Evolutionary conservation across 2,888 invertebrate species (phyloP), one percentile per base, ranked within the genome.

Genomic region (Parochlus steinenii): DNA sequence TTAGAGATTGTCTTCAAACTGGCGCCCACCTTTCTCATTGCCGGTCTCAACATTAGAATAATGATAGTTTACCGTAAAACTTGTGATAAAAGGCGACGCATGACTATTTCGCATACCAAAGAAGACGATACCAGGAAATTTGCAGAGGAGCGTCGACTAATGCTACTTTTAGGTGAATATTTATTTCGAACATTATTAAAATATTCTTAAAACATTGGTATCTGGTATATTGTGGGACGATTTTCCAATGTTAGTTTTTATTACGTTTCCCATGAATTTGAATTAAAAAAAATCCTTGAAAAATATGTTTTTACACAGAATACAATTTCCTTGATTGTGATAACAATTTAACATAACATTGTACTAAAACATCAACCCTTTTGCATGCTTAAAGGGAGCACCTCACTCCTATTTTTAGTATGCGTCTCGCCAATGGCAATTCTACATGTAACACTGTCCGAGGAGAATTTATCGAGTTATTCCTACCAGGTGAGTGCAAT

Each of bases 341-440:
- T n/a, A n/a, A n/a, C n/a, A n/a, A n/a, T n/a, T n/a, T n/a, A n/a
- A n/a, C n/a, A n/a, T n/a, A n/a, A n/a, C n/a, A n/a, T n/a, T n/a
- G n/a, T n/a, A n/a, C n/a, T n/a, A n/a, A n/a, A n/a, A n/a, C n/a
- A n/a, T n/a, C n/a, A n/a, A n/a, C n/a, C n/a, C n/a, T n/a, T n/a
- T n/a, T n/a, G n/a, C 7, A 17, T 25, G 5, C 25, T 40, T 38
- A 7, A 29, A 53, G 53, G 58, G 19, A 72, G 71, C 39, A 75
- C 74, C 4, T 73, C 73, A 42, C 66, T 74, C 33, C 52, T 75
- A 27, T 76, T 76, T 52, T 58, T 76, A 31, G 63, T 74, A 12
- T 75, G 75, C 52, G 72, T 75, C 20, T 74, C 73, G 11, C 75
- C 75, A 2, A 74, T 75, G 74, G 73, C 74, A 35, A 70, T 75